Base-by-base conservation (phyloP, 2,113 vertebrate species). In the Sander vitreus region DNA sequence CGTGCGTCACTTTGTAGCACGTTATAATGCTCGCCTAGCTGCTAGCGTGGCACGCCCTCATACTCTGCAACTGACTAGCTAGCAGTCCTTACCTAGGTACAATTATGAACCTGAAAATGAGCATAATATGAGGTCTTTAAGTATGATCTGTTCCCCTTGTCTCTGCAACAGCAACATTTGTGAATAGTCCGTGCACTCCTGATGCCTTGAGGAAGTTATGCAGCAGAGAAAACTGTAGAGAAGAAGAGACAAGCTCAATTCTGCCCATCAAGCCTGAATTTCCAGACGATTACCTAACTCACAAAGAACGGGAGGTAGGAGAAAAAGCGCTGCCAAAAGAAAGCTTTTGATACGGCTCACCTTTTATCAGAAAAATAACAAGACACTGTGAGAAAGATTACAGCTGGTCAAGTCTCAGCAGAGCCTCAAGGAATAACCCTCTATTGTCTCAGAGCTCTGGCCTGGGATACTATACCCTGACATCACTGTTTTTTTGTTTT, bases 201-300 rank as follows among this genome's bases (percentile, higher is more conserved):
- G 12, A 1, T 71, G 83, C 84, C 87, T 87, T 57, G 45, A 87
- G 85, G 84, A 89, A 64, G 73, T 89, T 85, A 88, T 73, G 87
- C 78, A 81, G 70, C 59, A 33, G 43, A 60, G 25, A 83, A 59
- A 36, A 60, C 47, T 39, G 36, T 54, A 71, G 27, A 27, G 27
- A 39, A 74, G 50, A 27, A 18, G 48, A 83, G 82, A 85, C 89
- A 83, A 50, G 91, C 83, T 90, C 45, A 68, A 79, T 11, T 90
- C 83, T 81, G 84, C 88, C 77, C 79, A 69, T 84, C 78, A 80
- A 60, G 88, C 73, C 83, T 23, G 69, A 81, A 90, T 86, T 85
- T 88, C 74, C 75, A 53, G 75, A 80, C 1, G 45, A 67, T 87
- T 75, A 91, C 83, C 77, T 84, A 62, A 89, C 67, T 7, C 53